Evolutionary conservation across 2,113 vertebrate genomes (phyloP), one percentile per base, ranked within the genome.

Genomic region (Pelecanoides urinatrix): DNA sequence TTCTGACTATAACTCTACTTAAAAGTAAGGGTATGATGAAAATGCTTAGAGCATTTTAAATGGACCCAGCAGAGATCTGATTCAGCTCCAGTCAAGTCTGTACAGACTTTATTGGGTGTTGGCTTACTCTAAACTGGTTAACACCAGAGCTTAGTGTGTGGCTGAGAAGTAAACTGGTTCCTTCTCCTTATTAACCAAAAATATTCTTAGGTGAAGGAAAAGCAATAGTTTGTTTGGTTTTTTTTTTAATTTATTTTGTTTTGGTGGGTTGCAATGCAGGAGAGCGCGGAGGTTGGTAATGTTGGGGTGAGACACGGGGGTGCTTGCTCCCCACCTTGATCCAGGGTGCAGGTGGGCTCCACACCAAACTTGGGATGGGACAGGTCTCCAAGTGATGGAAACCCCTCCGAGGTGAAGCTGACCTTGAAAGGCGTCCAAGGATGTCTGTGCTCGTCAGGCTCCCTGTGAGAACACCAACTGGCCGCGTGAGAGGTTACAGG

Each of bases 1-100:
- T 96, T 97, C 95, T 97, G 96, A 94, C 92, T 97, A 74, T 94
- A 96, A 92, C 95, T 96, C 88, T 92, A 79, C 85, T 98, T 97
- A 98, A 98, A 97, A 97, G 96, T 96, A 94, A 97, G 96, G 97
- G 90, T 96, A 68, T 79, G 94, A 96, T 94, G 97, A 72, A 93
- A 95, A 96, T 92, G 94, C 97, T 96, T 67, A 96, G 94, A 96
- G 93, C 94, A 96, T 97, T 97, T 98, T 94, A 97, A 97, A 90
- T 96, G 87, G 94, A 85, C 76, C 62, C 83, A 68, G 77, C 88
- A 85, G 83, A 94, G 86, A 76, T 45, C 70, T 49, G 94, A 79
- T 89, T 71, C 83, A 62, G 81, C 80, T 87, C 66, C 70, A 61
- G 53, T 45, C 65, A 92, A 79, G 86, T 87, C 89, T 92, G 66